Evolutionary conservation across 2,888 invertebrate genomes (phyloP).

Genomic region (Coremacera marginata): DNA sequence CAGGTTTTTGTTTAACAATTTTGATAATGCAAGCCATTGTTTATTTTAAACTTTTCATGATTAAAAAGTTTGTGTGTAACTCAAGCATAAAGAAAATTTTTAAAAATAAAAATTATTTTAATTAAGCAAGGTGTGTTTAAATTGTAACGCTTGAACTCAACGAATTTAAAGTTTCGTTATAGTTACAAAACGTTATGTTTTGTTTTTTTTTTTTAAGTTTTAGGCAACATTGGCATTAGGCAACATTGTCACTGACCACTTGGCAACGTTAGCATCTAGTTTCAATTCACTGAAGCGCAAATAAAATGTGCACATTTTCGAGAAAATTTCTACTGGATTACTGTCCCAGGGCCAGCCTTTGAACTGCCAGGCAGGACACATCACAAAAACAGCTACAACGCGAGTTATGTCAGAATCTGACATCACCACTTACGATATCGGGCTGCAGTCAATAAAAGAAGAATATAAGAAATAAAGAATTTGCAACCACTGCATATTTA

Average conservation of each 20-base stretch:
- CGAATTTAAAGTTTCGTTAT: not conserved
- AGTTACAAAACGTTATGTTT: no score
- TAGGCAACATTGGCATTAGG: no score
- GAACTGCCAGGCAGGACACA: conserved; percentile 99
- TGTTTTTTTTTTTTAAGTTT: no score
- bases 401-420: no score
- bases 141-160: not conserved
- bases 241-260: conserved; percentile 96
- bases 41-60: not conserved
- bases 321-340: conserved; percentile 97
- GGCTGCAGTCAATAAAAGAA: no score
- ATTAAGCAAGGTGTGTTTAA: not conserved
- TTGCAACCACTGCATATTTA: no score
- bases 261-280: conserved; percentile 92
- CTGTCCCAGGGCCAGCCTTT: conserved; percentile 99
- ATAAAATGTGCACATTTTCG: conserved; percentile 97
- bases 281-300: conserved; percentile 97
- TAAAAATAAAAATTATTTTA: not conserved
- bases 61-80: not conserved
- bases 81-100: not conserved
- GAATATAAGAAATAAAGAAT: no score
- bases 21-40: not conserved
- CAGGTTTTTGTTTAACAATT: no score
- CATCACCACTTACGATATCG: no score
- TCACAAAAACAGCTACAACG: conserved; percentile 98